phyloP scores from a whole-genome alignment of 2,888 invertebrate genomes.

The Ditylenchus weischeri region DNA sequence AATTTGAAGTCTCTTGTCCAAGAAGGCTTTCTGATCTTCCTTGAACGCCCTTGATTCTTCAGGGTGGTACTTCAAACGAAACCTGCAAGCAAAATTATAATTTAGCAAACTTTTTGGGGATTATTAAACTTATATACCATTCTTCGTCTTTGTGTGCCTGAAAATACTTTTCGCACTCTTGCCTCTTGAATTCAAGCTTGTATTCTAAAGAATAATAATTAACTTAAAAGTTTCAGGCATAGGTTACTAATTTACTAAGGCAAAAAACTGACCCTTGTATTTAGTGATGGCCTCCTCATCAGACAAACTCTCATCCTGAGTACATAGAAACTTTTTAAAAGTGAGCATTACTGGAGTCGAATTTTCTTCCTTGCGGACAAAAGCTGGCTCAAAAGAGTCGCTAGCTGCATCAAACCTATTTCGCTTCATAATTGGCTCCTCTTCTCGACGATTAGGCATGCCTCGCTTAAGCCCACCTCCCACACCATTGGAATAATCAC shows the following conservation, averaged over 20 bases:
- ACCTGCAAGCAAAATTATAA: conserved; percentile 68
- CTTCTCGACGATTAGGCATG: conserved; percentile 38
- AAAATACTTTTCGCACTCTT: conserved; percentile 96
- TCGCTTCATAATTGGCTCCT: conserved; percentile 24
- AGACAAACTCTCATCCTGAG: conserved; percentile 84
- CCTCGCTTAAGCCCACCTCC: conserved; percentile 35
- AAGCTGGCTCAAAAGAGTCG: conserved; percentile 43
- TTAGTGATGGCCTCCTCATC: conserved; percentile 93
- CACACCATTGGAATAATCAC: conserved; percentile 9
- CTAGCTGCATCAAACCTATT: conserved; percentile 22
- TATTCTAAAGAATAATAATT: conserved; percentile 63
- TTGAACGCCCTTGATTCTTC: conserved; percentile 86
- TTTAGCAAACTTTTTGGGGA: background rate
- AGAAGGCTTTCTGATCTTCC: conserved; percentile 74
- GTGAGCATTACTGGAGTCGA: conserved; percentile 79
- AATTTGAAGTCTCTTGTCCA: conserved; percentile 74
- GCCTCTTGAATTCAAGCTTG: conserved; percentile 89
- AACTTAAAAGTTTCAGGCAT: too few relatives aligned
- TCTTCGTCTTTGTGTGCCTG: conserved; percentile 98
- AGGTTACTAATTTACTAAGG: conserved; percentile 63
- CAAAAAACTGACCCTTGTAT: conserved; percentile 68
- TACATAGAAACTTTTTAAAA: conserved; percentile 89
- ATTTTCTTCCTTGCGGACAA: conserved; percentile 24
- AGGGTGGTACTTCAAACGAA: conserved; percentile 97
- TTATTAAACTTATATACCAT: conserved; percentile 70